phyloP scores from a whole-genome alignment of 2,888 invertebrate genomes.

The Falcaria lacertinaria region DNA sequence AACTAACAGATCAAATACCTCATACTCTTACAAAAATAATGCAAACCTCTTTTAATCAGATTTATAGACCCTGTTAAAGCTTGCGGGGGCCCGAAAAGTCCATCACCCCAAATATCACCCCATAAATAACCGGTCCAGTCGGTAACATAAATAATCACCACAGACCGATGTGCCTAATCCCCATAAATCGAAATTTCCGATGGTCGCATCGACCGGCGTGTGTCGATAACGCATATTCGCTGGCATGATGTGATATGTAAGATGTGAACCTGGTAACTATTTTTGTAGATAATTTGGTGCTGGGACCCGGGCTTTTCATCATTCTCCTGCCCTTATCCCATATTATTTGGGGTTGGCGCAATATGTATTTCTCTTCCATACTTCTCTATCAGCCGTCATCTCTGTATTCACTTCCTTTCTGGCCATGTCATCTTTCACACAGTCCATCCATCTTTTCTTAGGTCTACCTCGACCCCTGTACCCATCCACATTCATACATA shows the following conservation, averaged over 20 bases:
- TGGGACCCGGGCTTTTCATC: too few species aligned
- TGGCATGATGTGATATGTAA: constrained; percentile 13
- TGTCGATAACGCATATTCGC: constrained; percentile 39
- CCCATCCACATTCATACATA: too few species aligned
- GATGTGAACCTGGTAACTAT: not conserved
- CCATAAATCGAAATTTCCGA: constrained; percentile 52
- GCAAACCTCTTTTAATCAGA: not conserved
- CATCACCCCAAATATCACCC: constrained; percentile 5
- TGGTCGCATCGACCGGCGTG: constrained; percentile 28
- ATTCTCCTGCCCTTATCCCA: too few species aligned
- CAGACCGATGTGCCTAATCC: constrained; percentile 36
- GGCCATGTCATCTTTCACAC: too few species aligned
- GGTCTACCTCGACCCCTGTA: too few species aligned
- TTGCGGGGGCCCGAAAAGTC: not conserved
- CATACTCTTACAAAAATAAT: not conserved
- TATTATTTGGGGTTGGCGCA: too few species aligned
- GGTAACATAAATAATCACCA: constrained; percentile 22
- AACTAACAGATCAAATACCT: not conserved
- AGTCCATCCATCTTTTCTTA: too few species aligned
- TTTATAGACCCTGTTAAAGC: not conserved
- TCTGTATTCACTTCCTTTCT: too few species aligned
- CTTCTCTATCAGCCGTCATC: too few species aligned
- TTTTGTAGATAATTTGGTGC: not conserved
- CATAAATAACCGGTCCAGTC: constrained; percentile 6
- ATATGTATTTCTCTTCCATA: too few species aligned